A percentile compares a stretch with the other conserved stretches of the same genome.
These are phyloP conservation scores for Lepidurus arcticus DNA, from an alignment of 1,140 invertebrate genomes.

Conservation along the genomic window DNA sequence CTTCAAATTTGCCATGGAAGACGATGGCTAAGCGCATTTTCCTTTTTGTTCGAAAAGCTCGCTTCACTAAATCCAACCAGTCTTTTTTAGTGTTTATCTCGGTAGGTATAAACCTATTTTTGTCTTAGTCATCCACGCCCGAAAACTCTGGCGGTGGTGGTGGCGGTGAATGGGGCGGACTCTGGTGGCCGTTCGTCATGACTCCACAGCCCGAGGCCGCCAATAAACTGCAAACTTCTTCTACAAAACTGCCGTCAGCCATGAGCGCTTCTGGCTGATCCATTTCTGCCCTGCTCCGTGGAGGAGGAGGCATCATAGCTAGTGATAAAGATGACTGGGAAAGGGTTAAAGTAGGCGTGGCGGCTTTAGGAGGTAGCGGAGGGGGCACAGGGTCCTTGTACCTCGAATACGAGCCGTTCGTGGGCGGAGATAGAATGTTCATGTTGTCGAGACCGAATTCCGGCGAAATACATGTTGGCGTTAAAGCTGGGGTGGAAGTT, in stretches of 20 bases:
- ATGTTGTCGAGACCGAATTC: not conserved
- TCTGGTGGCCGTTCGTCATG: constrained; percentile 30
- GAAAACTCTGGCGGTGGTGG: not conserved
- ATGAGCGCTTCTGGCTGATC: not conserved
- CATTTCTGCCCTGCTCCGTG: not conserved
- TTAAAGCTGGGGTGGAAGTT: constrained; percentile 8
- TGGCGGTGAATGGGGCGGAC: not conserved
- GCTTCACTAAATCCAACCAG: not conserved
- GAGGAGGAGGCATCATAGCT: not conserved
- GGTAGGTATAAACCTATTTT: not conserved
- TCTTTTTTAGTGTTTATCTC: no score
- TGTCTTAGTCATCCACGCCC: not conserved
- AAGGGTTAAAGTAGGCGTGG: not conserved
- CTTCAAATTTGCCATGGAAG: not conserved
- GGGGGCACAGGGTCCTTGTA: not conserved
- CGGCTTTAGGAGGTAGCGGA: not conserved
- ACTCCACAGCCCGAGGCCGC: constrained; percentile 31
- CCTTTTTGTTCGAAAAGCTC: not conserved
- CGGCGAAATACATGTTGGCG: not conserved
- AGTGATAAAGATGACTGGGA: not conserved
- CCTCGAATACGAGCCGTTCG: not conserved
- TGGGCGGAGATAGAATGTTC: not conserved
- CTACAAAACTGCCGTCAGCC: constrained; percentile 30
- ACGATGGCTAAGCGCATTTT: not conserved
- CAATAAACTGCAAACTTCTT: constrained; percentile 33